A percentile compares a stretch with the other conserved stretches of the same genome.
Evolutionary conservation across 2,797 vertebrate genomes (phyloP).

Genomic region (Enteromius radiatus): DNA sequence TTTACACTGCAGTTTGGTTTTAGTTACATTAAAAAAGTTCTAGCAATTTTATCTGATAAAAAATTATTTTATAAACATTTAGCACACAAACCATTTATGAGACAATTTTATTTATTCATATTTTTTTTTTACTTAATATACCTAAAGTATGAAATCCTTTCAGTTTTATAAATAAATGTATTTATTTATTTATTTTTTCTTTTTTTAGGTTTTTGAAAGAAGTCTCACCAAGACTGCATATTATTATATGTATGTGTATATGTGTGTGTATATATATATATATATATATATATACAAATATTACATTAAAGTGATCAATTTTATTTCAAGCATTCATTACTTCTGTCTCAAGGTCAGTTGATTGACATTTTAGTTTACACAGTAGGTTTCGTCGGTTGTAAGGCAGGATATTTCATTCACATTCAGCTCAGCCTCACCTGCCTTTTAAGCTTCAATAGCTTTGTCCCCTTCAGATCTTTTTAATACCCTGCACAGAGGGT

Average conservation of each 20-base stretch:
- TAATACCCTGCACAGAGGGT: constrained; percentile 55
- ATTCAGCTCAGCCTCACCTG: constrained; percentile 51
- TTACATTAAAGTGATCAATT: neutral
- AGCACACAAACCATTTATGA: neutral
- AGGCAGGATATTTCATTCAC: constrained; percentile 28
- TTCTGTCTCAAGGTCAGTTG: constrained; percentile 6
- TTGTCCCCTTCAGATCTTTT: constrained; percentile 56
- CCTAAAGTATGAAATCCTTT: neutral
- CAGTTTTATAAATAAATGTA: too few relatives aligned
- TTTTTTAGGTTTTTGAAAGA: neutral
- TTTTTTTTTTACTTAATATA: neutral
- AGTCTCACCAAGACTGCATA: neutral
- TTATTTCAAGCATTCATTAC: neutral
- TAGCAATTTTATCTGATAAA: neutral
- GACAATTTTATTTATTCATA: too few relatives aligned
- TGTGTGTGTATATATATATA: too few relatives aligned
- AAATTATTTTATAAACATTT: neutral
- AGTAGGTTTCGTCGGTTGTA: neutral
- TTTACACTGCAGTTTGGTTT: neutral
- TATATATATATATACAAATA: too few relatives aligned
- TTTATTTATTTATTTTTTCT: too few relatives aligned
- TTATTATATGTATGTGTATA: too few relatives aligned
- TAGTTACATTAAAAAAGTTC: neutral
- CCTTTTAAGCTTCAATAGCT: constrained; percentile 55
- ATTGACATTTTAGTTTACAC: neutral